Evolutionary conservation across 2,888 invertebrate species (phyloP).

Genomic region (Torymus texanus): DNA sequence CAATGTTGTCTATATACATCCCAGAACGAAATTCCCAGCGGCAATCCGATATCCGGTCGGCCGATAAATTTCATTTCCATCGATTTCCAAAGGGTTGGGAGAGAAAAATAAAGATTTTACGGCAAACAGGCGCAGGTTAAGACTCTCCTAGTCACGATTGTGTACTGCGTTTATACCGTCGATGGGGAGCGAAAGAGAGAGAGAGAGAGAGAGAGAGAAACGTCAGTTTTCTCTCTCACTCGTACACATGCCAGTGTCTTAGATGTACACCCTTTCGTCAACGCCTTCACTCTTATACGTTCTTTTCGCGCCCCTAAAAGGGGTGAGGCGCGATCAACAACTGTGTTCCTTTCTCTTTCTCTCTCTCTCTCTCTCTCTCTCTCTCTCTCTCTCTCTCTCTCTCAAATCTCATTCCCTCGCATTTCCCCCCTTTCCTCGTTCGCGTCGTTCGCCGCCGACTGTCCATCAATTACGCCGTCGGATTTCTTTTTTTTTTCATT

Average conservation of each 20-base stretch:
- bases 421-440: constrained; percentile 20
- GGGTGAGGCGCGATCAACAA: constrained; percentile 54
- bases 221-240: constrained; percentile 26
- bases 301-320: constrained; percentile 42
- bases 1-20: constrained; percentile 17
- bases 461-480: constrained; percentile 70
- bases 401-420: constrained; percentile 26
- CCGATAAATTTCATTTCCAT: constrained; percentile 40
- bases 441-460: constrained; percentile 55
- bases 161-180: not conserved
- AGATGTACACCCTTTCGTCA: constrained; percentile 16
- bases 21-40: constrained; percentile 30
- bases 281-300: constrained; percentile 28
- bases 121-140: constrained; percentile 21
- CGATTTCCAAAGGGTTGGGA: constrained; percentile 27
- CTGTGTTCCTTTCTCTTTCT: constrained; percentile 12
- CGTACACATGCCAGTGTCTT: constrained; percentile 7
- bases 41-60: constrained; percentile 13
- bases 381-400: constrained; percentile 2
- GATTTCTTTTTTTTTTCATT: constrained; percentile 53
- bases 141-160: not conserved
- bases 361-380: constrained; percentile 33
- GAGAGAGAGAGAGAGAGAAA: not conserved
- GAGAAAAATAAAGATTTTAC: constrained; percentile 43
- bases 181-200: not conserved